Evolutionary conservation across 2,888 invertebrate species (phyloP).

Genomic region (Drosophila mettleri): DNA sequence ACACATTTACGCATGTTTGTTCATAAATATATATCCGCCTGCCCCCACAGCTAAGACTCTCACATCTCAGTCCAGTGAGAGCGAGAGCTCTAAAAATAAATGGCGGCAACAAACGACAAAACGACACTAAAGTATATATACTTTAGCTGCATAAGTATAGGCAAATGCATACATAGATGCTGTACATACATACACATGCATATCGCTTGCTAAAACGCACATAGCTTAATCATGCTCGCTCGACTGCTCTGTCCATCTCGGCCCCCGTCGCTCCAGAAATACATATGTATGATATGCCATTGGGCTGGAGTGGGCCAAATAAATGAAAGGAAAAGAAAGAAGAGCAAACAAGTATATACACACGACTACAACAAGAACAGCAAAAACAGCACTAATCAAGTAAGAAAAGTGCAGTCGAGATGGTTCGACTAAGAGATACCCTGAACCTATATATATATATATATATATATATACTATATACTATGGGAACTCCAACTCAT

Average conservation of each 20-base stretch:
- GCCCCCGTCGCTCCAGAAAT: background rate
- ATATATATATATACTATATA: too few species aligned
- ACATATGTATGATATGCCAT: background rate
- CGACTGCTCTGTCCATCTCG: background rate
- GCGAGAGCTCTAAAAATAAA: conserved; percentile 63
- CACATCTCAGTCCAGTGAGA: conserved; percentile 1
- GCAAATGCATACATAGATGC: background rate
- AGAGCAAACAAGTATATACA: conserved; percentile 3
- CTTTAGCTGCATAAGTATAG: background rate
- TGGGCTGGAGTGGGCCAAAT: background rate
- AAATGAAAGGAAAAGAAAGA: conserved; percentile 40
- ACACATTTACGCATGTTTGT: background rate
- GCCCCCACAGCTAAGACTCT: background rate
- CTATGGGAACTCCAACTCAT: too few species aligned
- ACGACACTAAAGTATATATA: too few species aligned
- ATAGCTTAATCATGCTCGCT: too few species aligned
- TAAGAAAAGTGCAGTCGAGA: too few species aligned
- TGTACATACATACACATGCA: background rate
- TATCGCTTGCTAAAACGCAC: too few species aligned
- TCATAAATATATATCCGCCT: conserved; percentile 7
- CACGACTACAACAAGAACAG: too few species aligned
- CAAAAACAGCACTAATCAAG: too few species aligned
- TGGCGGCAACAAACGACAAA: conserved; percentile 60
- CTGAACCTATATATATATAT: too few species aligned
- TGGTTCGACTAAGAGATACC: too few species aligned